These are phyloP conservation scores for Marmota monax DNA, from an alignment of 2,113 vertebrate genomes.

Conservation along the genomic window DNA sequence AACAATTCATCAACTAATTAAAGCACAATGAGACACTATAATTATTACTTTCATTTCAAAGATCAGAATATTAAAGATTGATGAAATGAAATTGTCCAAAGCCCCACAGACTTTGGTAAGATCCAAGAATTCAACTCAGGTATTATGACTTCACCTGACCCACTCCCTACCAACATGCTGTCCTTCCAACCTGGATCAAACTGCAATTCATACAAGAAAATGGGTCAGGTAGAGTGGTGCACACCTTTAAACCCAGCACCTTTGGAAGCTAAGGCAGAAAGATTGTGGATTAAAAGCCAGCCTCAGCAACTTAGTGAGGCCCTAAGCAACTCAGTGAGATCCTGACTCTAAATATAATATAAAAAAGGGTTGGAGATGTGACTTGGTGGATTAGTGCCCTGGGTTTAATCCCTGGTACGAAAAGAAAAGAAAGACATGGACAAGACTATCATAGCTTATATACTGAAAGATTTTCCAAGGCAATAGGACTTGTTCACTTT, in stretches of 20 bases:
- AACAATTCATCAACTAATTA: not conserved
- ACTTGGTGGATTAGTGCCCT: no score
- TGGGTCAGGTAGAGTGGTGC: no score
- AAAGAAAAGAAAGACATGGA: no score
- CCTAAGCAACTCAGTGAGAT: no score
- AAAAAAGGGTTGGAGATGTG: no score
- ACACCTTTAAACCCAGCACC: no score
- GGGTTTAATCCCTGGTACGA: no score
- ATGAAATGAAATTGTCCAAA: not conserved
- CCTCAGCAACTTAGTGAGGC: no score
- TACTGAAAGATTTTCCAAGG: not conserved
- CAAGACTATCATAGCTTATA: not conserved
- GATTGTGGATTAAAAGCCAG: no score
- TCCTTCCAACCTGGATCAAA: not conserved
- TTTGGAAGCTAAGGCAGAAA: no score
- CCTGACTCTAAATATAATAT: no score
- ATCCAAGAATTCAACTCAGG: not conserved
- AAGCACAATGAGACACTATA: not conserved
- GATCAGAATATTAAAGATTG: not conserved
- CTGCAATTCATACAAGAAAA: not conserved
- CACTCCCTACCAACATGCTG: not conserved
- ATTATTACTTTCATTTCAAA: slow-evolving; percentile 34
- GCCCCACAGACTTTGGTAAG: not conserved
- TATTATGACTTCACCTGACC: not conserved
- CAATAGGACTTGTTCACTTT: not conserved